Evolutionary conservation across 2,797 vertebrate genomes (phyloP).

Genomic region (Pteronotus mesoamericanus): DNA sequence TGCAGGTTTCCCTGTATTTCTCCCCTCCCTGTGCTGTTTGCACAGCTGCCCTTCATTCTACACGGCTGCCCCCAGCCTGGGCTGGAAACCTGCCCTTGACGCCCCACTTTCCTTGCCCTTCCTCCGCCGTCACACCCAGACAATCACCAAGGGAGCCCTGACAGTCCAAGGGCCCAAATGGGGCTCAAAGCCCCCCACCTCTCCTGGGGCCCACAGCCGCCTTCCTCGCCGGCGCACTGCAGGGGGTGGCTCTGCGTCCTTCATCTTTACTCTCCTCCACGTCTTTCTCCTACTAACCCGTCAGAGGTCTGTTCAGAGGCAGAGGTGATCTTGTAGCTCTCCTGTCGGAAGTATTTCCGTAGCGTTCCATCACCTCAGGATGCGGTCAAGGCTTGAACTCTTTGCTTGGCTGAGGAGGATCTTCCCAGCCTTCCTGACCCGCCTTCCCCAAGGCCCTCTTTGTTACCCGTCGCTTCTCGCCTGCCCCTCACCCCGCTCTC

Average conservation of each 20-base stretch:
- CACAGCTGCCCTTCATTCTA: not conserved
- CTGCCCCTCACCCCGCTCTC: not conserved
- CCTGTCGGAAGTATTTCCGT: not conserved
- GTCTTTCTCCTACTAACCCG: not conserved
- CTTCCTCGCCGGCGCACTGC: not conserved
- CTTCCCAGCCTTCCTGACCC: not conserved
- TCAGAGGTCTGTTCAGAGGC: not conserved
- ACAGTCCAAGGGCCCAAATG: not conserved
- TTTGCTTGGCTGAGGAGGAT: not conserved
- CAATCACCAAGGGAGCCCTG: not conserved
- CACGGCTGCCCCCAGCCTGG: accelerated
- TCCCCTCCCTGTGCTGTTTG: accelerated
- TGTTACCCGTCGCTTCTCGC: not conserved
- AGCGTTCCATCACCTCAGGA: not conserved
- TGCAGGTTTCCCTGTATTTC: accelerated
- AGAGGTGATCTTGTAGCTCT: not conserved
- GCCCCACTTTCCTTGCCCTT: not conserved
- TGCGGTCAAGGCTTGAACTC: not conserved
- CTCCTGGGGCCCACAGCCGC: not conserved
- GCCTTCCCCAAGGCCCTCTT: not conserved
- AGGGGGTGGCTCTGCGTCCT: not conserved
- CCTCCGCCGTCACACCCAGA: not conserved
- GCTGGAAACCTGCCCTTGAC: not conserved
- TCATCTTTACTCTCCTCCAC: not conserved
- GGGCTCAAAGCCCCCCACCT: not conserved